phyloP scores from a whole-genome alignment of 2,797 vertebrate species.

The Dendrocincla fuliginosa region DNA sequence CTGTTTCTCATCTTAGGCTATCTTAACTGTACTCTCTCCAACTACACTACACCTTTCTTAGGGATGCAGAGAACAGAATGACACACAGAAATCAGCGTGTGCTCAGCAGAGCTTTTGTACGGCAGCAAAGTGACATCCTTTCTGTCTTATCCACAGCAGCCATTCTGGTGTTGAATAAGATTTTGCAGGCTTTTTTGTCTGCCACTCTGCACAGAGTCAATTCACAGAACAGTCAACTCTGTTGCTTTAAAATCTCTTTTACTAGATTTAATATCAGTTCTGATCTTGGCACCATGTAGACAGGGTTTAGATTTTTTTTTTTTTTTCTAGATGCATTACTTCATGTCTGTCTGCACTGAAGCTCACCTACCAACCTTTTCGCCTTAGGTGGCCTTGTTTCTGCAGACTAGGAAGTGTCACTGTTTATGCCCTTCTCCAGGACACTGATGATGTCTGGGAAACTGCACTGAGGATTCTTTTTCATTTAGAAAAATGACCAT shows the following conservation, averaged over 20 bases:
- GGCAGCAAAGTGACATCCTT: background rate
- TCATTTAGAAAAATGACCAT: background rate
- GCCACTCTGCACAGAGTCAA: background rate
- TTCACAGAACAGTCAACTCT: background rate
- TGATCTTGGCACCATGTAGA: background rate
- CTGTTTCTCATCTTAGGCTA: background rate
- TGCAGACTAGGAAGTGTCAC: background rate
- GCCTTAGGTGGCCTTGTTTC: background rate
- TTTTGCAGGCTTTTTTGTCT: background rate
- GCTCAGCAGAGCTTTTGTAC: background rate
- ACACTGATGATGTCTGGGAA: background rate
- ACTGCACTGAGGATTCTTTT: background rate
- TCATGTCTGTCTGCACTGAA: background rate
- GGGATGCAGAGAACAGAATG: background rate
- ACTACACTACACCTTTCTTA: background rate
- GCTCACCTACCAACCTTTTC: background rate
- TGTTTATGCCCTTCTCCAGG: background rate
- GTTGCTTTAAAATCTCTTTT: background rate
- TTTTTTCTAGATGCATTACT: background rate
- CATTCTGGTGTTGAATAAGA: background rate
- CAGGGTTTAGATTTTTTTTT: background rate
- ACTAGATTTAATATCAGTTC: background rate
- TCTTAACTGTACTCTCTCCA: background rate
- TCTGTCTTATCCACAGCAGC: background rate
- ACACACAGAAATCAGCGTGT: background rate